Evolutionary conservation across 2,888 invertebrate genomes (phyloP).

Genomic region (Andricus curvator): DNA sequence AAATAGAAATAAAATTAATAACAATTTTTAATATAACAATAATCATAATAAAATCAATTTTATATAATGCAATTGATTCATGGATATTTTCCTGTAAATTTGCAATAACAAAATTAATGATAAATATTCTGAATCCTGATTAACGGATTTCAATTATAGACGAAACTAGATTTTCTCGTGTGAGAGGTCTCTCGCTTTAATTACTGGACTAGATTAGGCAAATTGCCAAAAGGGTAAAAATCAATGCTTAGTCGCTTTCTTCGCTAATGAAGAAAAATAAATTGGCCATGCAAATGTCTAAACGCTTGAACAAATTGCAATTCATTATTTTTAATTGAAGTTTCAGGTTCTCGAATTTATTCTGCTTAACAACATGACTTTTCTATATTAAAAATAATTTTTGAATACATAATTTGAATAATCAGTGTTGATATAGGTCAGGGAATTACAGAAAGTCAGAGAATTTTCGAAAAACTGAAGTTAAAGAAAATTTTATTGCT

Average conservation of each 20-base stretch:
- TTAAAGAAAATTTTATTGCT: too few species aligned
- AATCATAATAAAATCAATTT: too few species aligned
- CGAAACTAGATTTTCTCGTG: constrained; percentile 19
- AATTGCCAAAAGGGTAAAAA: constrained; percentile 16
- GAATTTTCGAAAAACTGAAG: too few species aligned
- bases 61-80: background rate
- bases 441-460: too few species aligned
- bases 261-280: background rate
- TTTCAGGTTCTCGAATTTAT: too few species aligned
- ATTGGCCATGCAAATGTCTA: too few species aligned
- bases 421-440: too few species aligned
- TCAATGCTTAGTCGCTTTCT: background rate
- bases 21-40: too few species aligned
- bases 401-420: background rate
- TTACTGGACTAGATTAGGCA: constrained; percentile 22
- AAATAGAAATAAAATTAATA: background rate
- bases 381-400: too few species aligned
- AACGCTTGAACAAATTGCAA: background rate
- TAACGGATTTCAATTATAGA: constrained; percentile 17
- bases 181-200: background rate
- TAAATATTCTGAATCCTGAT: background rate
- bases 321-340: background rate
- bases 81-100: background rate
- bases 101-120: background rate
- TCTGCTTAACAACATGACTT: too few species aligned